Evolutionary conservation across 1,140 invertebrate species (phyloP), one percentile per base, ranked within the genome.

Genomic region (Plutomurus gul): DNA sequence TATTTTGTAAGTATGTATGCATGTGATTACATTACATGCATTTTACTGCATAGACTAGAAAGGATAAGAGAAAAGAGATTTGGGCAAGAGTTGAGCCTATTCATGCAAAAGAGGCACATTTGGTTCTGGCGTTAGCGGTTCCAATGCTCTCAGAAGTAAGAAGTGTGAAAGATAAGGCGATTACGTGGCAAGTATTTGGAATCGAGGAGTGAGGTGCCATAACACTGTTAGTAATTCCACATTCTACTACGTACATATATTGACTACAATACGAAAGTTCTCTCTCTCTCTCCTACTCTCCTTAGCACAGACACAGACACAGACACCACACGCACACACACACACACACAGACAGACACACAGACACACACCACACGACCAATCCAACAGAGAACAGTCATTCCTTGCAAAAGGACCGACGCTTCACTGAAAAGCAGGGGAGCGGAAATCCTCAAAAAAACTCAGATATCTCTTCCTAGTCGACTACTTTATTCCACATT

Each of bases 161-260:
- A 79, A 74, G 78, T 75, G 73, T 75, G 72, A 75, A 37, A 75
- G 78, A 75, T 75, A 79, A 79, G 78, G 47, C 77, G 77, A 79
- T 79, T 79, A 79, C 73, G 73, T 70, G 56, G 77, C 25, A 39
- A 60, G 77, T 60, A 75, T 79, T 75, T 46, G 40, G 56, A 77
- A 70, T 30, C 22, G 20, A 47, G 37, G 46, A 49, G 11, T n/a
- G 8, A 70, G 60, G 8, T 71, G 0, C 65, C 37, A 39, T 22
- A 22, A 43, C n/a, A 43, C 16, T 40, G 18, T 10, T 8, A 43
- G 40, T 43, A n/a, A 43, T 43, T 43, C 8, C 40, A 43, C 6
- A 25, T 25, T 22, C 33, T 37, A 43, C 36, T 25, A 65, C 25
- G 11, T n/a, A n/a, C 25, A 8, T 56, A 20, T 25, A 25, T 11